Conservation (phyloP, 1,140 invertebrate genomes). For the Dreissena rostriformis region DNA sequence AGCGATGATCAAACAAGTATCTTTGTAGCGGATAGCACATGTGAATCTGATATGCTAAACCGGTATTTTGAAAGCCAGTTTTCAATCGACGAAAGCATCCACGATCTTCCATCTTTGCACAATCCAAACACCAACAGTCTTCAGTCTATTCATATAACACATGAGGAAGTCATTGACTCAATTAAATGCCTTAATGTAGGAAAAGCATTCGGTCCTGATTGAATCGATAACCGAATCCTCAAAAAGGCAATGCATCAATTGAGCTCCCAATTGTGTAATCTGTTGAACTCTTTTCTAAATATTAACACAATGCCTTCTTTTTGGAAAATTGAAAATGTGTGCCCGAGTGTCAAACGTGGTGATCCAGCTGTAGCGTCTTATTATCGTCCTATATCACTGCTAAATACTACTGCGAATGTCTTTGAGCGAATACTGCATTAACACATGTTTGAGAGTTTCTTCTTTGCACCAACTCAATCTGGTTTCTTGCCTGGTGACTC, state of each 20-base stretch:
- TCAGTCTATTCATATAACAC: neutral
- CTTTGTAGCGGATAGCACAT: too few relatives aligned
- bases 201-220: neutral
- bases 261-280: neutral
- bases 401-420: slow-evolving; percentile 18
- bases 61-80: too few relatives aligned
- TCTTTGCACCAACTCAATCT: slow-evolving; percentile 22
- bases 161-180: neutral
- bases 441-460: slow-evolving; percentile 38
- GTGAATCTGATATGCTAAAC: too few relatives aligned
- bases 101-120: too few relatives aligned
- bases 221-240: neutral
- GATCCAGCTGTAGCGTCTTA: neutral
- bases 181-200: neutral
- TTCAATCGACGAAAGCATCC: too few relatives aligned
- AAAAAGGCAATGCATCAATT: neutral
- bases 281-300: neutral
- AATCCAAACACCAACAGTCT: too few relatives aligned
- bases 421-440: slow-evolving; percentile 46
- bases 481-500: slow-evolving; percentile 31
- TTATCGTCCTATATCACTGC: slow-evolving; percentile 46
- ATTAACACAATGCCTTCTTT: neutral
- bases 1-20: too few relatives aligned
- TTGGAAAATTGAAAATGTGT: slow-evolving; percentile 21
- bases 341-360: slow-evolving; percentile 3